phyloP scores from a whole-genome alignment of 2,888 invertebrate genomes.

The Lucinisca nassula region DNA sequence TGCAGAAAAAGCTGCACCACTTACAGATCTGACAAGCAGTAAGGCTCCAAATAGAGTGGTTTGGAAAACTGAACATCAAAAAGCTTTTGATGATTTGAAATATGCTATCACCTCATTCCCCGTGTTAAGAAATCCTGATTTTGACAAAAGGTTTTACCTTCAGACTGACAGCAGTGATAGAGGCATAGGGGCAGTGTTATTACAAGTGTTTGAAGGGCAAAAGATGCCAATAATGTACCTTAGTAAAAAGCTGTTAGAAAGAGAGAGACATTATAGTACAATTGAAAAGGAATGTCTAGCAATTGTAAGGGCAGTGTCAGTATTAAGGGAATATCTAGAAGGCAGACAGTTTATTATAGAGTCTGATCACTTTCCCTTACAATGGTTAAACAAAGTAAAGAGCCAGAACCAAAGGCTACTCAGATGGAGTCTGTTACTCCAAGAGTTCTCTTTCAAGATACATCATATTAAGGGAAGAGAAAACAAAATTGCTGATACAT shows the following conservation, averaged over 20 bases:
- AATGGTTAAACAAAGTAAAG: background rate
- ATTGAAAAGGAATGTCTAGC: background rate
- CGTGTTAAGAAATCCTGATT: background rate
- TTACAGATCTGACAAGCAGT: background rate
- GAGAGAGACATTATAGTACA: background rate
- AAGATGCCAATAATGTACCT: background rate
- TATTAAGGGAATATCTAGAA: background rate
- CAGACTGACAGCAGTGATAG: background rate
- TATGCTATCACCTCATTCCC: background rate
- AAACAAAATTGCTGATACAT: background rate
- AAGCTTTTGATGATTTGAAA: conserved; percentile 1
- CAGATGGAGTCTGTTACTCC: conserved; percentile 7
- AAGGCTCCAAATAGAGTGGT: background rate
- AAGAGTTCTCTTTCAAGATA: background rate
- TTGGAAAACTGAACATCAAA: background rate
- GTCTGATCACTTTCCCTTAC: conserved; percentile 8
- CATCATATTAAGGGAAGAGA: background rate
- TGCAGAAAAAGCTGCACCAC: background rate
- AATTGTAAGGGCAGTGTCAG: background rate
- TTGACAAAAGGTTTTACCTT: background rate
- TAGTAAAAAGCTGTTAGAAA: background rate
- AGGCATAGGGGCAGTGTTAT: background rate
- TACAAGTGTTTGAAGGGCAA: background rate
- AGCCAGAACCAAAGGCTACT: background rate
- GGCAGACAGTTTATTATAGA: background rate